Evolutionary conservation across 2,797 vertebrate species (phyloP).

Genomic region (Hyperoplus immaculatus): DNA sequence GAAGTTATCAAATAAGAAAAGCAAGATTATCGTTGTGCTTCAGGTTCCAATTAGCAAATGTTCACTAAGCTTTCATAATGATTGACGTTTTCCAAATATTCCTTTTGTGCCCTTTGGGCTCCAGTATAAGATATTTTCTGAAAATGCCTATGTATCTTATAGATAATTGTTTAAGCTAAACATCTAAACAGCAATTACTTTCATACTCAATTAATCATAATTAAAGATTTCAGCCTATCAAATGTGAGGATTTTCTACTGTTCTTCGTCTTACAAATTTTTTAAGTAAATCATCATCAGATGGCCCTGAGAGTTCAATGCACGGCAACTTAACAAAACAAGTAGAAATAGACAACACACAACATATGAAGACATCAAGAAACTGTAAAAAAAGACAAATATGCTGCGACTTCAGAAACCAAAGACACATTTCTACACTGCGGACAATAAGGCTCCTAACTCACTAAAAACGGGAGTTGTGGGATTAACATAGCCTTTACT

Average conservation of each 20-base stretch:
- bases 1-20: not conserved
- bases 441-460: too few relatives aligned
- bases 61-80: not conserved
- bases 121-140: not conserved
- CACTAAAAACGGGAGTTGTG: too few relatives aligned
- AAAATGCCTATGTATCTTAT: not conserved
- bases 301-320: too few relatives aligned
- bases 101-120: not conserved
- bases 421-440: too few relatives aligned
- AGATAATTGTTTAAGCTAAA: not conserved
- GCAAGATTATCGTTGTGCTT: slow-evolving; percentile 6
- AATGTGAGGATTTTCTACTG: not conserved
- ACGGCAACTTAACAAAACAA: too few relatives aligned
- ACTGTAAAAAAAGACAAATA: too few relatives aligned
- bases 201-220: not conserved
- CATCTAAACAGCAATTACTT: not conserved
- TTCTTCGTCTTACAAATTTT: not conserved
- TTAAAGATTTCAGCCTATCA: not conserved
- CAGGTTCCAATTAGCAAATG: slow-evolving; percentile 1
- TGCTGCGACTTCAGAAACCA: too few relatives aligned
- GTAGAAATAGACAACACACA: too few relatives aligned
- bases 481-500: too few relatives aligned
- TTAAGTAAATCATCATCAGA: not conserved
- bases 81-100: not conserved
- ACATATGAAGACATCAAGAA: too few relatives aligned